Base-by-base conservation (phyloP, 2,888 invertebrate species). In the Hyposoter didymator region DNA sequence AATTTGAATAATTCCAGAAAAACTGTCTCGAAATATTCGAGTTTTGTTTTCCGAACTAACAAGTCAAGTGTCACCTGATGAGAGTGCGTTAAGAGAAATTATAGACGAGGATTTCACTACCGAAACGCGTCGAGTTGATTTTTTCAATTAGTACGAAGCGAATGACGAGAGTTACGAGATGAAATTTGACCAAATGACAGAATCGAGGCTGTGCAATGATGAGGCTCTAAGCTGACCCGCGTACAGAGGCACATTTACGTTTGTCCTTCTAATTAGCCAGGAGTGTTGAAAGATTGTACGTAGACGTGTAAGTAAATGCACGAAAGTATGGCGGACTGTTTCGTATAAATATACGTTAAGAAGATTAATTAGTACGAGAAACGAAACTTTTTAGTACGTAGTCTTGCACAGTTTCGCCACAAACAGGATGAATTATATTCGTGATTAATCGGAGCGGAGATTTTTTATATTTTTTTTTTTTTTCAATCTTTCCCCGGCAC, bases 321-420 rank as follows among this genome's bases (percentile, higher is more conserved):
- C 62, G 59, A 74, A 78, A 66, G 32, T 59, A 74, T 22, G 10
- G 35, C 28, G 70, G 39, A 72, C 79, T 84, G 70, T 83, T 87
- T 86, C 75, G 74, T 59, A 81, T 45, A 59, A 28, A 59, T 59
- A 69, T 45, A 74, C 83, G 87, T 12, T 86, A 78, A 78, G 83
- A 69, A 88, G 86, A 89, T 90, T 90, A 88, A 90, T 90, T 89
- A 89, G 55, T 64, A 72, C 70, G 67, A 3, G 14, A 69, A 67
- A 76, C 66, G 64, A 78, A 78, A 83, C 73, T 83, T 67, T 62
- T 35, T 47, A 45, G n/a, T 52, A 32, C 39, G 39, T 35, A 28
- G 70, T 39, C 62, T 49, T n/a, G 74, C 32, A 47, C 59, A 49
- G 39, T 67, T 59, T 47, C 70, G 39, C 52, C 64, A 59, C n/a